Conservation (phyloP, 2,888 invertebrate species). For the Hypsopygia costalis region DNA sequence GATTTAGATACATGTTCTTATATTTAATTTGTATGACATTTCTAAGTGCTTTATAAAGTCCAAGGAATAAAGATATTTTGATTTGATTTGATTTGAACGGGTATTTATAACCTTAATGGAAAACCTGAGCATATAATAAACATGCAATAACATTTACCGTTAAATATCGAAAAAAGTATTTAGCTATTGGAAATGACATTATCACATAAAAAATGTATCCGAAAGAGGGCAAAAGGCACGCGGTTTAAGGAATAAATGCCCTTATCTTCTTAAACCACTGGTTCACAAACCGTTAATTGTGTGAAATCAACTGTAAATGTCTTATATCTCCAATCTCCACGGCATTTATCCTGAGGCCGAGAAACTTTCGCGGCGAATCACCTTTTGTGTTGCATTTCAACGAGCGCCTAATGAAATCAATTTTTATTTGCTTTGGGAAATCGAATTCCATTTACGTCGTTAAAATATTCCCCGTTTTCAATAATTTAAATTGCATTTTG, state of each 20-base stretch:
- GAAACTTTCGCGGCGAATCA: slow-evolving; percentile 7
- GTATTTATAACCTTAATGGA: too few relatives aligned
- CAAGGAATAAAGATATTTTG: too few relatives aligned
- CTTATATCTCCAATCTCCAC: slow-evolving; percentile 16
- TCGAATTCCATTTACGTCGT: neutral
- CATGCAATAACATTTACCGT: too few relatives aligned
- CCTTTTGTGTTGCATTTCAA: slow-evolving; percentile 5
- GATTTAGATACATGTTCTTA: too few relatives aligned
- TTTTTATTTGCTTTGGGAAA: neutral
- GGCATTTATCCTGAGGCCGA: slow-evolving; percentile 16
- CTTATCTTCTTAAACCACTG: slow-evolving; percentile 35
- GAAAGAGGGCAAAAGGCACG: slow-evolving; percentile 2
- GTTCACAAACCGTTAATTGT: slow-evolving; percentile 31
- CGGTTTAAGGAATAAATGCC: slow-evolving; percentile 17
- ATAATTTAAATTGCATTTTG: too few relatives aligned
- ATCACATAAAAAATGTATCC: neutral
- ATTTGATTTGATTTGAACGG: too few relatives aligned
- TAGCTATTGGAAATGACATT: too few relatives aligned
- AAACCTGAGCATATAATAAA: too few relatives aligned
- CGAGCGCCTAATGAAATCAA: neutral
- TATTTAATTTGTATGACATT: too few relatives aligned
- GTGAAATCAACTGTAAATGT: slow-evolving; percentile 35
- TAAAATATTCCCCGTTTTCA: too few relatives aligned
- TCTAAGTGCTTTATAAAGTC: too few relatives aligned
- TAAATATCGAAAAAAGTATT: too few relatives aligned